Base-by-base conservation (phyloP, 2,113 vertebrate genomes). In the Thomomys bottae region DNA sequence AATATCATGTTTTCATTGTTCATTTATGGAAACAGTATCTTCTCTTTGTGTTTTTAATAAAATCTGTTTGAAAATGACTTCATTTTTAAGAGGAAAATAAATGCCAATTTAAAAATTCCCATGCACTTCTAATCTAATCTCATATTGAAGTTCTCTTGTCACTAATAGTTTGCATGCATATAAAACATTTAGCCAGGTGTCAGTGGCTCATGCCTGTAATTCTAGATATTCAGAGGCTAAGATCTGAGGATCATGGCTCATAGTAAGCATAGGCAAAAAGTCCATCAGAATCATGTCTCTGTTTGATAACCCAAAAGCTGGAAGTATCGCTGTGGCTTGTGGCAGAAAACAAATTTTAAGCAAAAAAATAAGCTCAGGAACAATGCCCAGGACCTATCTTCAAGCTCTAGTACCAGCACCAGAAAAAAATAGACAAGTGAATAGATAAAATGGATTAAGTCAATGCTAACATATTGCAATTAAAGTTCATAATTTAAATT, bases 81-180 rank as follows among this genome's bases (percentile, higher is more conserved):
- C 59, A 45, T 59, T 82, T 86, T 88, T 34, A 63, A 76, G 49
- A 76, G 77, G 76, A 73, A 68, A 70, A 68, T 17, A 11, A 91
- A 18, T 78, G 8, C 30, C 32, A 85, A 85, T 8, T 68, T 7
- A 78, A 42, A 78, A 42, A 32, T 17, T 76, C 63, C 8, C 8
- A 28, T 77, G 64, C 28, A 40, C 1, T 3, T 15, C 30, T 11
- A 5, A 72, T 30, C 20, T 4, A 45, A 45, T 45, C 38, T 3
- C 8, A 49, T 0, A 45, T 6, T 26, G 23, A 59, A n/a, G 34
- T 76, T 30, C 20, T 40, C 9, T 9, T 59, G n/a, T 68, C 32
- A 40, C 76, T 86, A 66, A 86, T 59, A 61, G 30, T 21, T 73
- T 72, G 45, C 32, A 32, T 42, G 83, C 59, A 42, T 32, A 3